These are phyloP conservation scores for Melanotaenia parkinsoni DNA, from an alignment of 2,797 vertebrate species.

Conservation along the genomic window DNA sequence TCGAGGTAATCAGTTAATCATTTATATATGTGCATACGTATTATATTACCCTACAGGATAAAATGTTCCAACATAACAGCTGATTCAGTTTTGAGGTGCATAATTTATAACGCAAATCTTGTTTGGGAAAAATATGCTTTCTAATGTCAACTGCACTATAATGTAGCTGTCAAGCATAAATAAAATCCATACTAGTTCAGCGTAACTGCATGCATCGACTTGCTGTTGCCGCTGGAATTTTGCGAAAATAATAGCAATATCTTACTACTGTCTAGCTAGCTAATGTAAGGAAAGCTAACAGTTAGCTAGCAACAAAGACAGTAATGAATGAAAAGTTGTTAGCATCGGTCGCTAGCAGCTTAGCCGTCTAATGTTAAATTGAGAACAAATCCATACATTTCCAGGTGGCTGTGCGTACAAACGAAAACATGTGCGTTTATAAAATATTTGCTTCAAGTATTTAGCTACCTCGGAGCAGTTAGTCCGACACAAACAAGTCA, in stretches of 20 bases:
- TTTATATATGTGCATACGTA: not conserved
- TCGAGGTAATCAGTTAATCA: not conserved
- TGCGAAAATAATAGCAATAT: not conserved
- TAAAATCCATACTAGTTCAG: not conserved
- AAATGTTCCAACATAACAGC: not conserved
- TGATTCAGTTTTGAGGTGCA: not conserved
- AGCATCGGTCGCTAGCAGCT: conserved; percentile 60
- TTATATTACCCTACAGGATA: not conserved
- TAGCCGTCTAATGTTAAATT: conserved; percentile 33
- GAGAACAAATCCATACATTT: not conserved
- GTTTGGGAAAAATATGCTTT: conserved; percentile 37
- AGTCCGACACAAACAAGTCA: conserved; percentile 35
- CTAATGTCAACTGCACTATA: conserved; percentile 15
- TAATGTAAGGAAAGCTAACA: conserved; percentile 16
- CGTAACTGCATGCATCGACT: too few relatives aligned
- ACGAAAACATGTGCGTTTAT: not conserved
- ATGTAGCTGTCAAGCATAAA: conserved; percentile 1
- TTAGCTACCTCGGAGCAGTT: conserved; percentile 12
- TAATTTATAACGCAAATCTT: conserved; percentile 8
- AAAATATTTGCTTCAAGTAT: conserved; percentile 4
- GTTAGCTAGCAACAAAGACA: conserved; percentile 74
- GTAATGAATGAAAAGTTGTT: conserved; percentile 81
- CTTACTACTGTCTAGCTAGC: not conserved
- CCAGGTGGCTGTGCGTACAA: not conserved
- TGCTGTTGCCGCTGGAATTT: not conserved